Percentiles rank a stretch among this genome's conserved stretches.
phyloP scores from a whole-genome alignment of 2,888 invertebrate species.

The Pollenia angustigena region DNA sequence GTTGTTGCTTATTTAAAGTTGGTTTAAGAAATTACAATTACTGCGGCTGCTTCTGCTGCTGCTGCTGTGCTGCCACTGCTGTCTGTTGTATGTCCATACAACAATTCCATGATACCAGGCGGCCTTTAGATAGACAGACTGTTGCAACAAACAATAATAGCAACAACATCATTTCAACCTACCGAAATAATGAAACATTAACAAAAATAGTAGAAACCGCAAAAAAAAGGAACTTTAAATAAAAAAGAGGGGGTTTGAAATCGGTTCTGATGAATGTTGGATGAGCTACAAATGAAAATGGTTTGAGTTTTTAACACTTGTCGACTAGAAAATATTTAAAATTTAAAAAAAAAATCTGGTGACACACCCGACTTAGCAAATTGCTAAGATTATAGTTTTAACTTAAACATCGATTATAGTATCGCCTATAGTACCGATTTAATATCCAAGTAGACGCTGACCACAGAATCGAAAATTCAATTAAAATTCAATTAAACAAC shows the following conservation, averaged over 20 bases:
- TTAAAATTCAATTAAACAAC: too few species aligned
- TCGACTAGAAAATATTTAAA: too few species aligned
- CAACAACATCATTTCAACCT: slow-evolving; percentile 52
- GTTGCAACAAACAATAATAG: slow-evolving; percentile 26
- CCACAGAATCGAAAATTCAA: too few species aligned
- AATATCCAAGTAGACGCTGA: too few species aligned
- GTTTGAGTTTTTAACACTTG: too few species aligned
- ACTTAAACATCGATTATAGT: too few species aligned
- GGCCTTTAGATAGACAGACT: slow-evolving; percentile 35
- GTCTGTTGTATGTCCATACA: slow-evolving; percentile 47
- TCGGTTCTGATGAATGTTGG: background rate
- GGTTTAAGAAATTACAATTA: slow-evolving; percentile 72
- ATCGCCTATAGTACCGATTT: too few species aligned
- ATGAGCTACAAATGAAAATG: background rate
- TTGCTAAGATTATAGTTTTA: too few species aligned
- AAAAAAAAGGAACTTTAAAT: background rate
- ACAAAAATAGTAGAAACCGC: background rate
- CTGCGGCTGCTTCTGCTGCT: slow-evolving; percentile 39
- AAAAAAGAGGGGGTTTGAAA: background rate
- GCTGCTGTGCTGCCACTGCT: slow-evolving; percentile 34
- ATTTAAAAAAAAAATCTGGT: too few species aligned
- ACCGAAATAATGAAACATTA: slow-evolving; percentile 48
- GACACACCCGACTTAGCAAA: too few species aligned
- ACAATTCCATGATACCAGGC: slow-evolving; percentile 50
- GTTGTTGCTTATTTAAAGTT: slow-evolving; percentile 65